Percentiles rank a stretch among this genome's conserved stretches.
These are phyloP conservation scores for Mesembrinibis cayennensis DNA, from an alignment of 2,113 vertebrate genomes.

Conservation along the genomic window DNA sequence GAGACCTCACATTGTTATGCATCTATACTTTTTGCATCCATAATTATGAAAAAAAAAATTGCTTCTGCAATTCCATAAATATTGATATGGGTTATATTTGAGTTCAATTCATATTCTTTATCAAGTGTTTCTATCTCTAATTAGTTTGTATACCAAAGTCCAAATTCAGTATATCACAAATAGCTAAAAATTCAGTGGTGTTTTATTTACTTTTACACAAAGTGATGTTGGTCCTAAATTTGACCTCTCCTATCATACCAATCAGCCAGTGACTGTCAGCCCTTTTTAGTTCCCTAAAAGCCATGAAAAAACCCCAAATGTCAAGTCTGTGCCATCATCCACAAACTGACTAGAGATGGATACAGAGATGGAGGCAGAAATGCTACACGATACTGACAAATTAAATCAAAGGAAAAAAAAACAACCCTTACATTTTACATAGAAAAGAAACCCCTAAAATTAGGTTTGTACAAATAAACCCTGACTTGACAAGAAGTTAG, in stretches of 20 bases:
- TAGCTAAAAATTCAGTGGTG: background rate
- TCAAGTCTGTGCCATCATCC: background rate
- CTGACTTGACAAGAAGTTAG: slow-evolving; percentile 20
- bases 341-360: background rate
- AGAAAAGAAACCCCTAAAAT: slow-evolving; percentile 7
- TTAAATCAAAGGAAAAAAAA: slow-evolving; percentile 14
- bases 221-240: background rate
- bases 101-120: background rate
- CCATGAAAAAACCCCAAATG: background rate
- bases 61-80: background rate
- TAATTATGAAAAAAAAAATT: background rate
- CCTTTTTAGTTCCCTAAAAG: background rate
- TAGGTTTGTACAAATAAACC: slow-evolving; percentile 9
- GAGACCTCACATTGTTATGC: background rate
- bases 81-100: background rate
- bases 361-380: background rate
- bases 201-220: background rate
- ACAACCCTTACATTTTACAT: background rate
- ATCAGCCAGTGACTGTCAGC: background rate
- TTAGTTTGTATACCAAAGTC: background rate
- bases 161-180: background rate
- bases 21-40: background rate
- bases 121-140: background rate
- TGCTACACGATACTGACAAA: slow-evolving; percentile 12
- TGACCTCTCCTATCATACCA: background rate